Base-by-base conservation (phyloP, 1,140 invertebrate species). In the Pseudomyrmex dendroicus region DNA sequence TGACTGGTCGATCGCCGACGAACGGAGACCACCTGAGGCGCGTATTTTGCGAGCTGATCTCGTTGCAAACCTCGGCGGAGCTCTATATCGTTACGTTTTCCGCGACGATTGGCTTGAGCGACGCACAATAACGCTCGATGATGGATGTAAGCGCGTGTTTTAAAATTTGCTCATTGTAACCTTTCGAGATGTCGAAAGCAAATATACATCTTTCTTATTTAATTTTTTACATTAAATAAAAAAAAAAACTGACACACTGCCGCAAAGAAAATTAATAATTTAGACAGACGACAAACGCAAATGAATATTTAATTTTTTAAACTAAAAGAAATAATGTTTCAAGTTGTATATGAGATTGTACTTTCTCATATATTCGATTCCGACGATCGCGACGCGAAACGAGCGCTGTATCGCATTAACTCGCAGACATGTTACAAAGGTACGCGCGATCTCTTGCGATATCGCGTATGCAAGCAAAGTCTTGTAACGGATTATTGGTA, bases 21-120 rank as follows among this genome's bases (percentile, higher is more conserved):
- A 25, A 66, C 59, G 54, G 85, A 86, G 89, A 90, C 89, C 89
- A 90, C 89, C 89, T 86, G 89, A 90, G 89, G 89, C 76, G 89
- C 77, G 66, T 76, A 66, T 74, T 59, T 22, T 62, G 77, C 64
- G 70, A 78, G 74, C 61, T 64, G 17, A 80, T 83, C 46, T 22
- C 54, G 63, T 48, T 48, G 46, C 12, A 12, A 67, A 62, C 54
- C 22, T 70, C 88, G 83, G 56, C 78, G 74, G 72, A 85, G 83
- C 73, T 87, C 89, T 90, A 84, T 83, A 84, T 76, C 85, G 74
- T 59, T 77, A 73, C 73, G 83, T 90, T 90, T 89, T 87, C 88
- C 83, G 70, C 73, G 46, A 78, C 66, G 50, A 61, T 5, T 48
- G 57, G 3, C 35, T 74, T 22, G 46, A 50, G 10, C 57, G 22